A percentile compares a stretch with the other conserved stretches of the same genome.
phyloP scores from a whole-genome alignment of 2,888 invertebrate species.

The Zaprionus lineosus region DNA sequence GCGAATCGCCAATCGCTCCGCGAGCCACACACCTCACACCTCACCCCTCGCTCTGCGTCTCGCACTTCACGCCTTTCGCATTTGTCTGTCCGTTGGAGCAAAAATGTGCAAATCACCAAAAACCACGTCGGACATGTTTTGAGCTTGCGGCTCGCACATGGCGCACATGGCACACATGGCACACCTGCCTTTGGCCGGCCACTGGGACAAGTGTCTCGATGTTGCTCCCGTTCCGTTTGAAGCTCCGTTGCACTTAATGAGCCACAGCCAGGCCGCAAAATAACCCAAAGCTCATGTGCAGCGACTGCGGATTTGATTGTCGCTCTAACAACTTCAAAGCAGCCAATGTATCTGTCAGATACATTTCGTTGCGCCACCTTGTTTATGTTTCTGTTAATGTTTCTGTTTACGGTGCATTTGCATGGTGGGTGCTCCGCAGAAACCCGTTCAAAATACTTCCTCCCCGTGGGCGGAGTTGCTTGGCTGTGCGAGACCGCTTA shows the following conservation, averaged over 20 bases:
- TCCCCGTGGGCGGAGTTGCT: too few species aligned
- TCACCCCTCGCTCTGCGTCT: too few species aligned
- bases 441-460: background rate
- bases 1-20: background rate
- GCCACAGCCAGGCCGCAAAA: conserved; percentile 21
- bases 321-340: conserved; percentile 31
- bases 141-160: conserved; percentile 18
- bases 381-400: too few species aligned
- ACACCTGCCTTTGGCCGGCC: background rate
- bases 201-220: conserved; percentile 15
- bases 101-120: conserved; percentile 73
- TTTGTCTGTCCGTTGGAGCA: conserved; percentile 18
- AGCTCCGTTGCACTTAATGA: conserved; percentile 67
- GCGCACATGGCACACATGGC: conserved; percentile 19
- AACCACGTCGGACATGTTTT: conserved; percentile 52
- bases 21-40: too few species aligned
- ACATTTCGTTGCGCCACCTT: conserved; percentile 50
- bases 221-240: conserved; percentile 57
- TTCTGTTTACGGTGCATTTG: conserved; percentile 57
- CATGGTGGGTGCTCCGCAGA: conserved; percentile 23
- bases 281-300: conserved; percentile 11
- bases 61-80: too few species aligned
- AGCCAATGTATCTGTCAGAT: conserved; percentile 49
- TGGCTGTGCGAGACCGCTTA: too few species aligned
- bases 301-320: conserved; percentile 3